Conservation (phyloP, 2,888 invertebrate genomes). For the Drosophila acutilabella region DNA sequence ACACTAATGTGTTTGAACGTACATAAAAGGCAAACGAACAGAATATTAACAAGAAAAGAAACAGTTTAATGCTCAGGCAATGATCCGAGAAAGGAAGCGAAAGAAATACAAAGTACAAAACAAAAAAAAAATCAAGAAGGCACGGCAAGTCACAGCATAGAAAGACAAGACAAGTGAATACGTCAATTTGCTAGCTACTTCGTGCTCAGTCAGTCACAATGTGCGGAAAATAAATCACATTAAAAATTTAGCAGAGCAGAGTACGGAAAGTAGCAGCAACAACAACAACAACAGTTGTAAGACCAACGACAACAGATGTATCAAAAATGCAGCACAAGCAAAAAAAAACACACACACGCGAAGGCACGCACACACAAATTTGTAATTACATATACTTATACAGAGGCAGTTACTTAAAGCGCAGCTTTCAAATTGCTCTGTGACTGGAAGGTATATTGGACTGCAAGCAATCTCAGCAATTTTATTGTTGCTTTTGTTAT, state of each 20-base stretch:
- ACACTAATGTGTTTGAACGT: background rate
- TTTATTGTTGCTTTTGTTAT: background rate
- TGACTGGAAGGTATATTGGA: background rate
- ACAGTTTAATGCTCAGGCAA: constrained; percentile 24
- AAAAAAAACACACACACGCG: constrained; percentile 14
- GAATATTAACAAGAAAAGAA: constrained; percentile 27
- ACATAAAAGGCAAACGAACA: constrained; percentile 5
- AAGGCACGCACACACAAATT: constrained; percentile 3
- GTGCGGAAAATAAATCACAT: constrained; percentile 72
- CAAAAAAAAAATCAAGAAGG: background rate
- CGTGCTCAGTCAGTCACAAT: constrained; percentile 54
- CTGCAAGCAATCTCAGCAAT: background rate
- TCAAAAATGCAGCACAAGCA: constrained; percentile 31
- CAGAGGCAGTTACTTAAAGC: constrained; percentile 17
- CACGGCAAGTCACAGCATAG: constrained; percentile 30
- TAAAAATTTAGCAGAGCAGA: constrained; percentile 70
- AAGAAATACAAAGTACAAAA: background rate
- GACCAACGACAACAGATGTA: background rate
- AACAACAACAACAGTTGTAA: constrained; percentile 11
- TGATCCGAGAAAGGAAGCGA: constrained; percentile 33
- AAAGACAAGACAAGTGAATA: constrained; percentile 8
- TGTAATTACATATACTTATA: background rate
- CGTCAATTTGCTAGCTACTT: constrained; percentile 26
- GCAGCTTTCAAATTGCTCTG: constrained; percentile 1
- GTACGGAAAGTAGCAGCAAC: constrained; percentile 13